Evolutionary conservation across 2,113 vertebrate species (phyloP), one percentile per base, ranked within the genome.

Genomic region (Apodemus speciosus): DNA sequence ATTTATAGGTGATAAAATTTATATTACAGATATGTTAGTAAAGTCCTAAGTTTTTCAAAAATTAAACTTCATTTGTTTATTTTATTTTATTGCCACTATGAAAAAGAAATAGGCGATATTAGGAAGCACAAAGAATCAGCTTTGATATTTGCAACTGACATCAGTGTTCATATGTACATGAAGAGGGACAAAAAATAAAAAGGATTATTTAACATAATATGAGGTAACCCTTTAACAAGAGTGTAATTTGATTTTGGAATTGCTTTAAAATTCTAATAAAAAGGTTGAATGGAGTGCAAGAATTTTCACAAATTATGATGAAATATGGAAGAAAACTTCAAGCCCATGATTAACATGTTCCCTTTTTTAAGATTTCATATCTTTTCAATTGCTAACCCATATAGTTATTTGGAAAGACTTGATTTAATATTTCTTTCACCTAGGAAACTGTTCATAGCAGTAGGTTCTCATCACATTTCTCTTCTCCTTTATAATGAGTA

Each of bases 351-450:
- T 30, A 91, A 93, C 18, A 92, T 85, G 86, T 71, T 80, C 69
- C 83, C n/a, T 53, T 76, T 80, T 32, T 89, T 92, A 92, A 64
- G 0, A 83, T 85, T 40, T 88, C 32, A 79, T 66, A 79, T 11
- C 89, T 87, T 91, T 40, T 95, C 66, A 96, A 40, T 92, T 95
- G 3, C 38, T 85, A 53, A 51, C 30, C 15, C 40, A 85, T 40
- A 30, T 23, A 87, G 51, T 62, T 76, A 40, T 87, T 95, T 83
- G 9, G 11, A 76, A 94, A 95, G 30, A 62, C 5, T 56, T 88
- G 66, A 94, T 85, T 95, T 91, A 94, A 72, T 95, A 71, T 85
- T 92, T 46, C 49, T 93, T 96, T 89, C 51, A 93, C 38, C 69
- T 94, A 56, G 72, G 25, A 87, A 93, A 88, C 27, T 21, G 3